Evolutionary conservation across 1,140 invertebrate species (phyloP), one percentile per base, ranked within the genome.

Genomic region (Drosophila subpulchrella): DNA sequence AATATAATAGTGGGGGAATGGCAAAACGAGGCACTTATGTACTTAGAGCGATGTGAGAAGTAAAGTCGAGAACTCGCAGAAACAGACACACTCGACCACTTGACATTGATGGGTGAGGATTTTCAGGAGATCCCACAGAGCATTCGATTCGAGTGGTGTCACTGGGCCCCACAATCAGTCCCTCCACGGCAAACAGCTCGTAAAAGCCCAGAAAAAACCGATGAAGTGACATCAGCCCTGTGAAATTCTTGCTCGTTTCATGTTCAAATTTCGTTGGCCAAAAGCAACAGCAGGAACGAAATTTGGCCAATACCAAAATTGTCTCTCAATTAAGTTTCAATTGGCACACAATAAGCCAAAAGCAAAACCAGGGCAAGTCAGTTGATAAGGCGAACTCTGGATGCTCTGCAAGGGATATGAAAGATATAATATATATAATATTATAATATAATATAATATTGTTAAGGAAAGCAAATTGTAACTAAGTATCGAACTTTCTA

Each of bases 291-390:
- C 34, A 54, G 57, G 15, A 47, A 38, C 41, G 12, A 66, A 59
- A 39, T 80, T 75, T 75, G 70, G 57, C 62, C 67, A 59, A 55
- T 77, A 75, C 82, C 56, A 76, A 65, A 72, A 55, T 75, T 75
- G 80, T 68, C 83, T 75, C 74, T 60, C 58, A 66, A 81, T 86
- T 86, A 67, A 85, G 85, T 86, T 81, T 75, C 82, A 85, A 78
- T 73, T 85, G 82, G 63, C 82, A 81, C 82, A 85, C 63, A 71
- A 60, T 47, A 27, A 57, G 39, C 42, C 42, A 62, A 65, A 65
- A 51, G 11, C 53, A 48, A 60, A 62, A 34, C 20, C 20, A 58
- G 36, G 42, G 51, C 77, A 80, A 38, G 44, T 20, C 5, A 4
- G 11, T 11, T 10, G 11, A 4, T 6, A 70, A 50, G 12, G 7